A percentile compares a stretch with the other conserved stretches of the same genome.
These are phyloP conservation scores for Holothuria scabra DNA, from an alignment of 53 echinoderm and acorn worm genomes.

Conservation along the genomic window DNA sequence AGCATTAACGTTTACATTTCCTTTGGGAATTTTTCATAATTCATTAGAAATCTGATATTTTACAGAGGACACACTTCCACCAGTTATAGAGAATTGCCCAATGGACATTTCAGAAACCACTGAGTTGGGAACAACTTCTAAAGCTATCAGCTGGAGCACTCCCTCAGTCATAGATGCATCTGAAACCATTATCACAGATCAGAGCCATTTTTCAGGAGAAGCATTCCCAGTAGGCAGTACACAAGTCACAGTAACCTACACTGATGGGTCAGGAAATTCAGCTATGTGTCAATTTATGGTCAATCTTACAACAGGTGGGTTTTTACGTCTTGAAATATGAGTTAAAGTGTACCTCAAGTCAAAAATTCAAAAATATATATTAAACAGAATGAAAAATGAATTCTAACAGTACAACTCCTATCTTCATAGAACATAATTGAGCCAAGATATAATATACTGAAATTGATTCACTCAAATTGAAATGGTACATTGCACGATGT, in stretches of 20 bases:
- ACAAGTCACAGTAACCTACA: conserved; percentile 2
- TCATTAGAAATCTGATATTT: no score
- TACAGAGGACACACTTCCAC: conserved; percentile 40
- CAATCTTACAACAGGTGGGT: conserved; percentile 28
- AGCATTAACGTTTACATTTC: no score
- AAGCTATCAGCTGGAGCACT: conserved; percentile 52
- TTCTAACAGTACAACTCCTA: no score
- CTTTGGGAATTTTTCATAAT: no score
- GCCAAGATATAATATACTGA: no score
- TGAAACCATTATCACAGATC: conserved; percentile 14
- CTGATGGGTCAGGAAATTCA: conserved; percentile 41
- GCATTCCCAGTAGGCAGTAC: conserved; percentile 22
- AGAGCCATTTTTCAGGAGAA: conserved; percentile 20
- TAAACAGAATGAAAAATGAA: no score
- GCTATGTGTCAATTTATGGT: conserved; percentile 19
- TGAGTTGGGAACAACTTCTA: conserved; percentile 25
- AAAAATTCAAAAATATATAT: no score
- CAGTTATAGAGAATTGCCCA: conserved; percentile 58
- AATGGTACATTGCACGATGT: no score
- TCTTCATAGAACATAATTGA: no score
- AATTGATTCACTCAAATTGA: no score
- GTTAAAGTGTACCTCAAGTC: no score
- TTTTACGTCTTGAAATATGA: no score
- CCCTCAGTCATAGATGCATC: conserved; percentile 70
- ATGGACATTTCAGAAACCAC: neutral